phyloP scores from a whole-genome alignment of 2,113 vertebrate genomes.

The Pseudorasbora parva region DNA sequence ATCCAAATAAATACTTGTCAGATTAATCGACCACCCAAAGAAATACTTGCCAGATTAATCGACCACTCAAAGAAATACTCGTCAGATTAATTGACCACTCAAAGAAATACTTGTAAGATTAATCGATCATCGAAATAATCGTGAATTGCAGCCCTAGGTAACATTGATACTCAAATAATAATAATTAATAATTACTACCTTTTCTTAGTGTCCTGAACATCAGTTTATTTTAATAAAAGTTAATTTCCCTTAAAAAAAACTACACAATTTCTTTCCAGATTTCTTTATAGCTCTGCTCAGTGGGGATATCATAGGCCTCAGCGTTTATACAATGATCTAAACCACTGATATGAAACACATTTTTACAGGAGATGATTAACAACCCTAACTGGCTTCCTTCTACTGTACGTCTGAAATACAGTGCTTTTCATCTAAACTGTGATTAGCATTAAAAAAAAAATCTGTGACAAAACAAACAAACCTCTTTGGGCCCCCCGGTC shows the following conservation, averaged over 20 bases:
- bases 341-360: conserved; percentile 13
- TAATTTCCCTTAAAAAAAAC: conserved; percentile 13
- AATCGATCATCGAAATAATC: too few relatives aligned
- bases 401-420: not conserved
- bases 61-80: too few relatives aligned
- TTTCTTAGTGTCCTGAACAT: not conserved
- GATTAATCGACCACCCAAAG: too few relatives aligned
- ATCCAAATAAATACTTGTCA: too few relatives aligned
- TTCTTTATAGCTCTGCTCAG: not conserved
- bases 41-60: too few relatives aligned
- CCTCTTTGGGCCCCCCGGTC: conserved; percentile 92
- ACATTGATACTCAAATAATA: not conserved
- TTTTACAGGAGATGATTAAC: conserved; percentile 15
- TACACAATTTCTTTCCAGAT: not conserved
- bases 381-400: not conserved
- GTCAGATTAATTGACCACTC: too few relatives aligned
- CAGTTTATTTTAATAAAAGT: conserved; percentile 13
- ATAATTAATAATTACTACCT: too few relatives aligned
- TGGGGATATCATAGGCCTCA: not conserved
- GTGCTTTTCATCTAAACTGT: not conserved
- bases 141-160: not conserved
- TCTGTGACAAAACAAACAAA: conserved; percentile 65
- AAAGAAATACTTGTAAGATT: too few relatives aligned
- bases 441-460: conserved; percentile 15
- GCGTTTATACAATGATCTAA: conserved; percentile 19